Conservation (phyloP, 2,888 invertebrate genomes). For the Blera fallax region DNA sequence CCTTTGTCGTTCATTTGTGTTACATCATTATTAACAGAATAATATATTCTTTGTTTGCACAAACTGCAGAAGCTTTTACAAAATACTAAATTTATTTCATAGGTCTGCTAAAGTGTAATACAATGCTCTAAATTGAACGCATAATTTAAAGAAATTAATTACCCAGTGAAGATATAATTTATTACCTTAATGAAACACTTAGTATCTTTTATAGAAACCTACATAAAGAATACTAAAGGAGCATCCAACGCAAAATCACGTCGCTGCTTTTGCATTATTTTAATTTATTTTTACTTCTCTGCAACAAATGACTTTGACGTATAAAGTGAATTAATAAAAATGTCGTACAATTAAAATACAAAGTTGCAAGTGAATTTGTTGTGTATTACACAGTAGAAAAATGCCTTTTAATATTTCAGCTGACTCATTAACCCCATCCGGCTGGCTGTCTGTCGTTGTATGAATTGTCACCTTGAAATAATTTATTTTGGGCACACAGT, state of each 20-base stretch:
- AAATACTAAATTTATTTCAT: no score
- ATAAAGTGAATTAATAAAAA: conserved; percentile 21
- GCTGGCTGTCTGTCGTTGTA: conserved; percentile 14
- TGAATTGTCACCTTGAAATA: conserved; percentile 20
- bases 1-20: no score
- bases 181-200: neutral
- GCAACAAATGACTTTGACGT: conserved; percentile 9
- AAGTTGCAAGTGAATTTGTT: conserved; percentile 1
- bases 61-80: no score
- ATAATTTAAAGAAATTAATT: conserved; percentile 20
- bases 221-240: conserved; percentile 1
- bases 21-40: no score
- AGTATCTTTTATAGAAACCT: neutral
- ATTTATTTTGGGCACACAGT: neutral
- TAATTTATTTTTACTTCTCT: neutral
- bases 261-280: neutral
- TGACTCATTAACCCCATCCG: neutral
- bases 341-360: neutral
- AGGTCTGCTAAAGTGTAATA: neutral
- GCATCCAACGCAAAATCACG: conserved; percentile 11
- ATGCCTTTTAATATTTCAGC: neutral
- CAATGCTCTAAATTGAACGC: neutral
- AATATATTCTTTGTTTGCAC: no score
- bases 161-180: neutral
- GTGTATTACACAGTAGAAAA: neutral